Percentiles rank a stretch among this genome's conserved stretches.
phyloP scores from a whole-genome alignment of 2,888 invertebrate genomes.

The Sclerodermus sp. region DNA sequence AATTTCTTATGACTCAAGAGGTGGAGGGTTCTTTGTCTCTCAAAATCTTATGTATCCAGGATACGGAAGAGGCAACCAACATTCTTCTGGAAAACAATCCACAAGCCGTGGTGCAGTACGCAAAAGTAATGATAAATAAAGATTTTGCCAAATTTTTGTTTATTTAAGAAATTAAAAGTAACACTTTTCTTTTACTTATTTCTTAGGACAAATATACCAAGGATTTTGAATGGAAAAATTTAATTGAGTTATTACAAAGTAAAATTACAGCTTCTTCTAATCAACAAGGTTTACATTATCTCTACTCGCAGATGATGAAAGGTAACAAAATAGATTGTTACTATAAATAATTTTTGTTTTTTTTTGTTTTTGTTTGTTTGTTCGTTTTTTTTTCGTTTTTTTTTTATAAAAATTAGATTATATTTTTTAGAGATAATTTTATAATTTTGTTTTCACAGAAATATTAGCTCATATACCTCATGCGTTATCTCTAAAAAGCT shows the following conservation, averaged over 20 bases:
- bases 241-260: conserved; percentile 47
- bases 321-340: conserved; percentile 30
- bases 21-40: conserved; percentile 62
- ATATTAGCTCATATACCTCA: conserved; percentile 51
- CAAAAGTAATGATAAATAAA: conserved; percentile 66
- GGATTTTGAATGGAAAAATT: conserved; percentile 53
- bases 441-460: conserved; percentile 39
- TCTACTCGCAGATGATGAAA: conserved; percentile 47
- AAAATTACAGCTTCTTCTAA: conserved; percentile 40
- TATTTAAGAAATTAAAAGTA: conserved; percentile 2
- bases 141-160: background rate
- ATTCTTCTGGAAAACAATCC: conserved; percentile 66
- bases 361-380: too few species aligned
- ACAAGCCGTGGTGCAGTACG: conserved; percentile 66
- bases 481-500: conserved; percentile 47
- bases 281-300: conserved; percentile 34
- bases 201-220: conserved; percentile 49
- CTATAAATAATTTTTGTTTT: background rate
- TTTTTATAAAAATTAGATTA: background rate
- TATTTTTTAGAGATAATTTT: background rate
- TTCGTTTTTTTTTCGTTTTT: too few species aligned
- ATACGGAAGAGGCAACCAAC: conserved; percentile 60
- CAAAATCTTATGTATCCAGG: conserved; percentile 59
- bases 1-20: conserved; percentile 63
- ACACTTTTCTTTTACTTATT: background rate